Percentiles rank a stretch among this genome's conserved stretches.
Evolutionary conservation across 23 tunicate genomes (phyloP).

Genomic region (Ciona savignyi): DNA sequence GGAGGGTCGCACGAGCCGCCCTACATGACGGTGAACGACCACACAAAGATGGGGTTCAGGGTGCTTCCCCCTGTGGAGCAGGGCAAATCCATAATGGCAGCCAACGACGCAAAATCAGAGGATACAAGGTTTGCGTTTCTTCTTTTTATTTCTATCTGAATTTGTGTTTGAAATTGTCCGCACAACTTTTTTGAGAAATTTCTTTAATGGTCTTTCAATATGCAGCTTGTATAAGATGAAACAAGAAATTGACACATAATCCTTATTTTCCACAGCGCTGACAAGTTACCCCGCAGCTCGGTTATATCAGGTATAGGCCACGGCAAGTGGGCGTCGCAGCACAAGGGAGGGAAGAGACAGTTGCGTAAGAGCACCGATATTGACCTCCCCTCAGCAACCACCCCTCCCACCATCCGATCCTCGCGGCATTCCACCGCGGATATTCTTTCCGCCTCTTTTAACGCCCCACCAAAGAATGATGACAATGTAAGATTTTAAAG

Average conservation of each 20-base stretch:
- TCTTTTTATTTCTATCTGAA: not conserved
- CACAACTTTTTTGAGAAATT: too few species aligned
- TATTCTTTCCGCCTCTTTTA: constrained; percentile 1
- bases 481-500: not conserved
- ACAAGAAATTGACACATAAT: not conserved
- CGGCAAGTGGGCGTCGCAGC: not conserved
- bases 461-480: not conserved
- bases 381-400: constrained; percentile 15
- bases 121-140: not conserved
- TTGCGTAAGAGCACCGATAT: constrained; percentile 39
- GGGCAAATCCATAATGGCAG: too few species aligned
- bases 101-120: too few species aligned
- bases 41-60: constrained; percentile 20
- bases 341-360: constrained; percentile 13
- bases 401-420: constrained; percentile 32
- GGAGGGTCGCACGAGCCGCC: constrained; percentile 21
- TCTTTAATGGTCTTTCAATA: too few species aligned
- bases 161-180: not conserved
- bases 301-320: not conserved
- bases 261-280: too few species aligned
- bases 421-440: constrained; percentile 55
- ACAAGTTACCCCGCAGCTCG: constrained; percentile 2
- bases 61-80: constrained; percentile 27
- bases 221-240: not conserved
- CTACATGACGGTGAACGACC: constrained; percentile 49